These are phyloP conservation scores for Hassar affinis DNA, from an alignment of 2,113 vertebrate genomes.

Conservation along the genomic window DNA sequence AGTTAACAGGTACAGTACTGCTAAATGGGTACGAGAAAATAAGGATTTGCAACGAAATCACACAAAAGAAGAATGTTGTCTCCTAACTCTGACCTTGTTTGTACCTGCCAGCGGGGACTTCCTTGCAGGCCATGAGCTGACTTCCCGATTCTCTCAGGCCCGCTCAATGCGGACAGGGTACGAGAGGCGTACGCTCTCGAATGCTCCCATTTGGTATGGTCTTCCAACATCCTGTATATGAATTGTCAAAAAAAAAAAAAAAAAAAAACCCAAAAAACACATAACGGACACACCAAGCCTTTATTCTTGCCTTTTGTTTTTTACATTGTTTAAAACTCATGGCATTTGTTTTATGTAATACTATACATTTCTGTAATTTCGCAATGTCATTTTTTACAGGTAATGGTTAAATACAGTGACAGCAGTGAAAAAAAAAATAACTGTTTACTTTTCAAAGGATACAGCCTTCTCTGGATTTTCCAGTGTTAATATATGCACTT, in stretches of 20 bases:
- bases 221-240: constrained; percentile 99
- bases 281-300: constrained; percentile 97
- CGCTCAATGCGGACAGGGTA: constrained; percentile 99
- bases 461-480: constrained; percentile 99
- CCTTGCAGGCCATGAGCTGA: constrained; percentile 99
- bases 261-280: constrained; percentile 60
- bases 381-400: constrained; percentile 98
- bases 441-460: constrained; percentile 98
- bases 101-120: constrained; percentile 99
- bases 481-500: constrained; percentile 91
- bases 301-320: constrained; percentile 85
- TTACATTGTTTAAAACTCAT: constrained; percentile 75
- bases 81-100: constrained; percentile 99
- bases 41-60: constrained; percentile 89
- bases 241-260: constrained; percentile 77
- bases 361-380: constrained; percentile 87
- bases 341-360: constrained; percentile 66
- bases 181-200: constrained; percentile 99
- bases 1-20: constrained; percentile 99
- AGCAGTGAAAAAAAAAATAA: constrained; percentile 89
- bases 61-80: constrained; percentile 84
- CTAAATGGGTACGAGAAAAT: constrained; percentile 96
- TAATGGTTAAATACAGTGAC: constrained; percentile 96
- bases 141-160: constrained; percentile 99
- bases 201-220: constrained; percentile 99